phyloP scores from a whole-genome alignment of 2,888 invertebrate species.

The Biston betularia region DNA sequence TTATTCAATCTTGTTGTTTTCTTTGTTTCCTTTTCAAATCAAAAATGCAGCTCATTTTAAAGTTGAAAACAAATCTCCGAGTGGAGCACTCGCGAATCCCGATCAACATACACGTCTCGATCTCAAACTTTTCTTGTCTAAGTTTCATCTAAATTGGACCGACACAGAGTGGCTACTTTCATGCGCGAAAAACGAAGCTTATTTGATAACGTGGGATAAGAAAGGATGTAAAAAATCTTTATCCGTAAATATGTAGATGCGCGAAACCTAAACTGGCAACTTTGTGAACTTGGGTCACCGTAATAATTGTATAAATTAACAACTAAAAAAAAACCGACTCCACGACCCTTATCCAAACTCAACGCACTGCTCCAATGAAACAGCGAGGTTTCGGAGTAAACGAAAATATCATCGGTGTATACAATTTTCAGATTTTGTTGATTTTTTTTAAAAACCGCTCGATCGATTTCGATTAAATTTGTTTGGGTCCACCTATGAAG shows the following conservation, averaged over 20 bases:
- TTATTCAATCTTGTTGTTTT: constrained; percentile 3
- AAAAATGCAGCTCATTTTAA: constrained; percentile 42
- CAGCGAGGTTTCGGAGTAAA: too few species aligned
- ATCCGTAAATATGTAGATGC: background rate
- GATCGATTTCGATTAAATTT: too few species aligned
- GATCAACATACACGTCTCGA: constrained; percentile 37
- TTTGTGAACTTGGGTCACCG: too few species aligned
- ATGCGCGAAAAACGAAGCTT: constrained; percentile 15
- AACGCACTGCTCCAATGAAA: too few species aligned
- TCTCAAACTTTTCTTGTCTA: constrained; percentile 36
- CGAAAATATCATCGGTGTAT: too few species aligned
- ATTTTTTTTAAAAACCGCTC: too few species aligned
- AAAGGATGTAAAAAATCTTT: background rate
- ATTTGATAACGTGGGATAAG: constrained; percentile 5
- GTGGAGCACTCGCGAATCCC: constrained; percentile 32
- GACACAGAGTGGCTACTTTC: constrained; percentile 18
- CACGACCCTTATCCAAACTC: too few species aligned
- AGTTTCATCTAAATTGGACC: constrained; percentile 38
- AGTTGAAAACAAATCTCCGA: constrained; percentile 37
- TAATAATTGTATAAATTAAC: too few species aligned
- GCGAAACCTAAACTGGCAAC: too few species aligned
- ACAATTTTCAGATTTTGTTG: too few species aligned
- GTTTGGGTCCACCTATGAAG: too few species aligned
- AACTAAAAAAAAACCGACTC: too few species aligned
- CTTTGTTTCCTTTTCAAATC: constrained; percentile 31